phyloP scores from a whole-genome alignment of 1,140 invertebrate species.

The Pentalonia nigronervosa region DNA sequence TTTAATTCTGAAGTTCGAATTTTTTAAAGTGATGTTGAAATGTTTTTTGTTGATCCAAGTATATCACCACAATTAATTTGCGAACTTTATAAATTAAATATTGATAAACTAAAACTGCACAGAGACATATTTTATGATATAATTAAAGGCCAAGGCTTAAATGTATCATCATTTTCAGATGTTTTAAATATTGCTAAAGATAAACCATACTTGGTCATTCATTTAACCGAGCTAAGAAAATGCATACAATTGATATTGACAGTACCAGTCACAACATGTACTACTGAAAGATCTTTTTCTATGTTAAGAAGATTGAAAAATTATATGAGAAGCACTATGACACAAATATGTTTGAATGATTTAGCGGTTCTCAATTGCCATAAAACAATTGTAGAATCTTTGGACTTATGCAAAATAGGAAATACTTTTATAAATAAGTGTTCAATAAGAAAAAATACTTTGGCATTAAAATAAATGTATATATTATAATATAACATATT shows the following conservation, averaged over 20 bases:
- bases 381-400: neutral
- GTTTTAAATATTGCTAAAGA: too few relatives aligned
- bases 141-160: too few relatives aligned
- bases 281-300: neutral
- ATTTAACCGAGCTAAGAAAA: too few relatives aligned
- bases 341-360: neutral
- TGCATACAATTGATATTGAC: too few relatives aligned
- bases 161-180: too few relatives aligned
- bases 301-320: neutral
- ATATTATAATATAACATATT: neutral
- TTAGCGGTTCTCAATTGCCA: neutral
- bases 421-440: neutral
- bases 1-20: constrained; percentile 23
- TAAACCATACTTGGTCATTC: too few relatives aligned
- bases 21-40: neutral
- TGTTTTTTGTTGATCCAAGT: constrained; percentile 19
- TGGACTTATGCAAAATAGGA: neutral
- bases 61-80: constrained; percentile 2
- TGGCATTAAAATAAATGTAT: neutral
- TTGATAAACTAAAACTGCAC: too few relatives aligned
- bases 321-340: neutral
- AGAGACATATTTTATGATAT: too few relatives aligned
- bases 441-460: constrained; percentile 7
- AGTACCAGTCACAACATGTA: too few relatives aligned
- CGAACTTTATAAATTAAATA: too few relatives aligned